phyloP scores from a whole-genome alignment of 2,888 invertebrate species.

The Cylloceria caligata region DNA sequence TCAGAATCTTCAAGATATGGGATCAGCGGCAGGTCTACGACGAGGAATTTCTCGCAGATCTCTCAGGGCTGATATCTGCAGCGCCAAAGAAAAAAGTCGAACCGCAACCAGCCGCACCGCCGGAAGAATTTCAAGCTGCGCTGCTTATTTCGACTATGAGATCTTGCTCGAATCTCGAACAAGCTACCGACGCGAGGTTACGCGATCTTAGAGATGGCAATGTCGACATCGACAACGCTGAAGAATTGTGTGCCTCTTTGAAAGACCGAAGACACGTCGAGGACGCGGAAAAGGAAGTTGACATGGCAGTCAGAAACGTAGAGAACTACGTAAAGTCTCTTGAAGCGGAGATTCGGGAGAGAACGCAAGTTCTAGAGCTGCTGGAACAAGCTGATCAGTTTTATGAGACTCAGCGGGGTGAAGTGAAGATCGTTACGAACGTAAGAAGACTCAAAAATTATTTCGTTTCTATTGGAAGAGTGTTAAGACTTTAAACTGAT shows the following conservation, averaged over 20 bases:
- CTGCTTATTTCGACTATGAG: constrained; percentile 82
- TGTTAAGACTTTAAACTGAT: too few relatives aligned
- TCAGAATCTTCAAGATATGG: constrained; percentile 98
- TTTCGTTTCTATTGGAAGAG: too few relatives aligned
- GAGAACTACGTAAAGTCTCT: constrained; percentile 93
- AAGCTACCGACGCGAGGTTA: constrained; percentile 82
- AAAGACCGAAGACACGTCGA: constrained; percentile 95
- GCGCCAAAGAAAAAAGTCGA: constrained; percentile 90
- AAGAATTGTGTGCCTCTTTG: constrained; percentile 91
- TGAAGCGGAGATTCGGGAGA: constrained; percentile 92
- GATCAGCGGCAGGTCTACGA: constrained; percentile 96
- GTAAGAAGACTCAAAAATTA: too few relatives aligned
- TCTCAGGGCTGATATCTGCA: constrained; percentile 93
- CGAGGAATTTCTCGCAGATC: constrained; percentile 94
- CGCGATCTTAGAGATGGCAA: constrained; percentile 88
- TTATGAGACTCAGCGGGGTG: constrained; percentile 95
- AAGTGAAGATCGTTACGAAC: constrained; percentile 98
- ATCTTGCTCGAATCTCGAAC: constrained; percentile 81
- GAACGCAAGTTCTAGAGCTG: constrained; percentile 91
- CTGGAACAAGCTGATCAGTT: constrained; percentile 94
- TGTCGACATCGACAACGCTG: constrained; percentile 91
- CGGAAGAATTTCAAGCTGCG: constrained; percentile 91
- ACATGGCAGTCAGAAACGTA: constrained; percentile 91
- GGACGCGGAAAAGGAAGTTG: constrained; percentile 94
- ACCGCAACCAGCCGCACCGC: constrained; percentile 84